Evolutionary conservation across 2,888 invertebrate genomes (phyloP), one percentile per base, ranked within the genome.

Genomic region (Eupithecia subfuscata): DNA sequence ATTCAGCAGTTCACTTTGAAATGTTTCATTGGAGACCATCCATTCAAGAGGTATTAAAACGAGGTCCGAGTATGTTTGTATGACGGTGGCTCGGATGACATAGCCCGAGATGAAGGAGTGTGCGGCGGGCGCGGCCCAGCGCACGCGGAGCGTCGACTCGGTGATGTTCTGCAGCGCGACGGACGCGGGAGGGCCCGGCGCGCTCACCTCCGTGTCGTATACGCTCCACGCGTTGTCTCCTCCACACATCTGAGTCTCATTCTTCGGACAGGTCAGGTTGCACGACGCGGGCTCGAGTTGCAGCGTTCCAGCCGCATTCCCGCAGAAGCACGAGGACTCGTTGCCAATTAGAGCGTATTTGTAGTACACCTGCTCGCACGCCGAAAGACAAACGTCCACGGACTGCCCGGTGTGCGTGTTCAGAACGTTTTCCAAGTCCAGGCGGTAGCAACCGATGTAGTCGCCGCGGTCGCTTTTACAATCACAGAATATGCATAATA

Each of bases 151-250:
- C 73, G 96, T 96, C 4, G 96, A 96, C 81, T 97, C 96, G 0
- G 96, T 96, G 73, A 95, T 88, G 82, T 96, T 96, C 5, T 91
- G 85, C 5, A 97, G 88, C 69, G 91, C 88, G 34, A 97, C 85
- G 75, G 96, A 94, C 77, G 93, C 91, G 0, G 98, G 97, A n/a
- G 97, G 96, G 11, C 97, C 97, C 25, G 97, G 96, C 14, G 96
- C 96, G 64, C 87, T 84, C n/a, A 95, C 89, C 52, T 96, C 96
- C 0, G 97, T 97, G 64, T 96, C 95, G 84, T 97, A 97, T 45
- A 97, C 96, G 81, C 96, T 96, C 74, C 96, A 96, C 0, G 96
- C 95, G 43, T 95, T 95, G 1, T 95, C 90, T 0, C 97, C 97
- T 1, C 97, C 97, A 85, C 97, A 97, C 77, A 95, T 95, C 83